Evolutionary conservation across 2,888 invertebrate genomes (phyloP), one percentile per base, ranked within the genome.

Genomic region (Cactoblastis cactorum): DNA sequence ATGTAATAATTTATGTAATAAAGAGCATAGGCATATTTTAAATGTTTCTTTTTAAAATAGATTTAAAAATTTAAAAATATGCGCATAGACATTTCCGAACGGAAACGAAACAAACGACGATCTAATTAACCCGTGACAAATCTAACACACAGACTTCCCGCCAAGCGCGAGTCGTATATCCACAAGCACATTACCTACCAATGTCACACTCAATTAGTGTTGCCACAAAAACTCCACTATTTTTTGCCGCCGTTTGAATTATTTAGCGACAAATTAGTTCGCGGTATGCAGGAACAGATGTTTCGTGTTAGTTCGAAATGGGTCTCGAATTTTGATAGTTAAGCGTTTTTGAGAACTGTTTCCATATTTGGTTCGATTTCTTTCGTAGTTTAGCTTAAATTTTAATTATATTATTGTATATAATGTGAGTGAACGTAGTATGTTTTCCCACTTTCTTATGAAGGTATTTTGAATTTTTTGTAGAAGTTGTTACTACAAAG

Each of bases 231-330:
- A 49, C 17, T 17, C 22, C n/a, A 17, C 0, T 12, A 14, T 53
- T 69, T 69, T 68, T 68, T 69, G 60, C 52, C 43, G 53, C 39
- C 59, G 65, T 65, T 62, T 64, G 56, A 53, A 63, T 54, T 53
- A 50, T 55, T 51, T 46, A 46, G 59, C 57, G 65, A 68, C 67
- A 67, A 68, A 70, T 70, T 65, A 59, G 56, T 63, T 66, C 61
- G 55, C 53, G 56, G 65, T 65, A 63, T 52, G 59, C 52, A 54
- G 37, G 28, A 8, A 50, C 55, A 55, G 52, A 52, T 55, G 55
- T 41, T 38, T 48, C 35, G 1, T 14, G 11, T 49, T 49, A 32
- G 35, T 38, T 17, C n/a, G 32, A 33, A 41, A 49, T 17, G 12
- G 18, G 14, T 8, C 22, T 22, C 18, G 28, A 39, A 48, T 32